Conservation (phyloP, 2,797 vertebrate genomes). For the Karalla daura region DNA sequence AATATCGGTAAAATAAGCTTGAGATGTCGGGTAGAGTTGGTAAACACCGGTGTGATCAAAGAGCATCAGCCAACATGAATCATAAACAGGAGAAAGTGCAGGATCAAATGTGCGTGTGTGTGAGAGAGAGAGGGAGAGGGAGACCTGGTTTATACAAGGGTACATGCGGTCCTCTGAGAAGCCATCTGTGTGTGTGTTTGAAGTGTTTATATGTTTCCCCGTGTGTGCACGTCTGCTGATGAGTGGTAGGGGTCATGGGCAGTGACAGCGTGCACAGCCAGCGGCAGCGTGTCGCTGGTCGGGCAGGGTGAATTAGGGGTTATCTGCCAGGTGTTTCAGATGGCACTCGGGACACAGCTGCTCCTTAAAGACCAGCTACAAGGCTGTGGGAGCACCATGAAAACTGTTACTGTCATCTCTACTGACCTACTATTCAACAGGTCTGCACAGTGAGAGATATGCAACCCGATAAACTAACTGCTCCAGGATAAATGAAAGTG, state of each 20-base stretch:
- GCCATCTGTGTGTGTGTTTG: conserved; percentile 46
- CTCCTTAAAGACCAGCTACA: conserved; percentile 16
- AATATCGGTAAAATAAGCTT: conserved; percentile 29
- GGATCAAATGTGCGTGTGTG: neutral
- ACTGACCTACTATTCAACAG: neutral
- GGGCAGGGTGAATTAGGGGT: conserved; percentile 48
- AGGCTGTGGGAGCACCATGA: neutral
- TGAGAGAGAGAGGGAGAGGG: neutral
- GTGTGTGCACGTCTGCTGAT: conserved; percentile 33
- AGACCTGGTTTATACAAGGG: conserved; percentile 35
- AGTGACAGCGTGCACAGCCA: conserved; percentile 54
- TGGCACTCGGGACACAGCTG: conserved; percentile 52
- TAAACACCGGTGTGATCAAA: conserved; percentile 52
- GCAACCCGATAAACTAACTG: too few species aligned
- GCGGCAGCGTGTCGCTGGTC: conserved; percentile 60
- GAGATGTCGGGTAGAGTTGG: conserved; percentile 11
- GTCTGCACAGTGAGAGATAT: too few species aligned
- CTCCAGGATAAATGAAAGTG: too few species aligned
- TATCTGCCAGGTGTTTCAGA: conserved; percentile 62
- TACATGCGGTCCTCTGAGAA: conserved; percentile 23
- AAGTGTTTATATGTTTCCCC: conserved; percentile 39
- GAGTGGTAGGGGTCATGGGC: conserved; percentile 53
- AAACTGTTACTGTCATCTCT: conserved; percentile 16
- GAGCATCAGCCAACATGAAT: conserved; percentile 3
- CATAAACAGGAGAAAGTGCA: conserved; percentile 24